phyloP scores from a whole-genome alignment of 2,797 vertebrate genomes.

The Oreortyx pictus region DNA sequence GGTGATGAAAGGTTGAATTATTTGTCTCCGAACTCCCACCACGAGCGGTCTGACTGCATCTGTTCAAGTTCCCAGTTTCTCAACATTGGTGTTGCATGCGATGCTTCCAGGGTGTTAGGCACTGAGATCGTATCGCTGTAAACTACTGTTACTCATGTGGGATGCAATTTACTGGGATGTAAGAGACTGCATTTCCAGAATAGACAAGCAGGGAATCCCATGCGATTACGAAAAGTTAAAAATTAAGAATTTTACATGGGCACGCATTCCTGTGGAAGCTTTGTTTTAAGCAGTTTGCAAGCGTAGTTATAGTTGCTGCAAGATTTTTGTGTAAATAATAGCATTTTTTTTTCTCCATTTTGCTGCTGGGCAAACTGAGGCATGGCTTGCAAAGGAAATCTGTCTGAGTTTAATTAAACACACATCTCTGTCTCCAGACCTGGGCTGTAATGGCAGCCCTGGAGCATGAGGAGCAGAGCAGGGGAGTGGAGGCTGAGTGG shows the following conservation, averaged over 20 bases:
- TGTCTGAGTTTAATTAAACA: neutral
- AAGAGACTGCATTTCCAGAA: neutral
- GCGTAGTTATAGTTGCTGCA: neutral
- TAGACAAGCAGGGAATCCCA: neutral
- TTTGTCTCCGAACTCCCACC: conserved; percentile 60
- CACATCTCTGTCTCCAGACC: neutral
- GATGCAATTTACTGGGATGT: neutral
- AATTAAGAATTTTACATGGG: neutral
- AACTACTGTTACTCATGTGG: conserved; percentile 3
- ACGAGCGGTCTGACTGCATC: conserved; percentile 3
- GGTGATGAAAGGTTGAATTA: conserved; percentile 71
- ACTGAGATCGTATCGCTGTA: conserved; percentile 25
- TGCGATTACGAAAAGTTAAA: neutral
- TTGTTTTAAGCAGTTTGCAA: neutral
- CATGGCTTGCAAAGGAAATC: neutral
- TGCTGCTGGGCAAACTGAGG: neutral
- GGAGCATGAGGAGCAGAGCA: neutral
- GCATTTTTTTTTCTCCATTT: neutral
- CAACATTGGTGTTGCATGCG: conserved; percentile 36
- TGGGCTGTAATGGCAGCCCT: neutral
- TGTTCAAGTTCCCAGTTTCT: conserved; percentile 57
- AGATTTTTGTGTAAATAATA: neutral
- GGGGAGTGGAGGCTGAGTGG: neutral
- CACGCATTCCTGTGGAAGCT: neutral
- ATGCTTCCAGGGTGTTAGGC: conserved; percentile 20